These are phyloP conservation scores for Pelagia noctiluca DNA, from an alignment of 30 jellyfish, hydroid and myxozoan species.

Conservation along the genomic window DNA sequence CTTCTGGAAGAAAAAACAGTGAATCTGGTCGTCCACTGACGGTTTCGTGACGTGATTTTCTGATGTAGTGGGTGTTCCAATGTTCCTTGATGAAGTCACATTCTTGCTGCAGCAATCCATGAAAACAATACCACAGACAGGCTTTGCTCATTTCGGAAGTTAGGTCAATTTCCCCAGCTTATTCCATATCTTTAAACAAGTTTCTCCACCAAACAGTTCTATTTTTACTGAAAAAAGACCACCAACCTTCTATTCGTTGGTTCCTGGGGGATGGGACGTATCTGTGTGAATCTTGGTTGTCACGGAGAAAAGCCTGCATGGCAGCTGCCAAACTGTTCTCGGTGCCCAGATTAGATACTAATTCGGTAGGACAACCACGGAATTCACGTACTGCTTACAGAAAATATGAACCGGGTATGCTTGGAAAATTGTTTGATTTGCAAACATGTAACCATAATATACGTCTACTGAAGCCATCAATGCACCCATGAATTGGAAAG, in stretches of 20 bases:
- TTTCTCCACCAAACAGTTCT: constrained; percentile 47
- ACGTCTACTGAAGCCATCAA: constrained; percentile 52
- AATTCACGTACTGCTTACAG: constrained; percentile 6
- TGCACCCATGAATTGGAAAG: constrained; percentile 2
- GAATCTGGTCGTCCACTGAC: constrained; percentile 24
- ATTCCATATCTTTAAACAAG: constrained; percentile 23
- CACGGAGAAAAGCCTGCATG: constrained; percentile 41
- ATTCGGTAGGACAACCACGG: constrained; percentile 49
- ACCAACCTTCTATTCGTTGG: constrained; percentile 63
- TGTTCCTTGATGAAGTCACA: constrained; percentile 21
- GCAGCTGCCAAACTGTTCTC: constrained; percentile 55
- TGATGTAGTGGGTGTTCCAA: constrained; percentile 42
- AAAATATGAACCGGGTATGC: constrained; percentile 14
- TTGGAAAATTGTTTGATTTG: constrained; percentile 59
- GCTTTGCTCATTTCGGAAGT: constrained; percentile 22
- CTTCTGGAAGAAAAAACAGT: constrained; percentile 11
- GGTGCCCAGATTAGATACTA: constrained; percentile 62
- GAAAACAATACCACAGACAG: constrained; percentile 43
- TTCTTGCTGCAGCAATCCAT: constrained; percentile 20
- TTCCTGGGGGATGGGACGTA: constrained; percentile 64
- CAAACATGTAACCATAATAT: constrained; percentile 54
- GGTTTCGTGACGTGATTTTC: background rate
- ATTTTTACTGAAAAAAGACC: constrained; percentile 29
- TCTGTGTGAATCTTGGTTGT: constrained; percentile 31
- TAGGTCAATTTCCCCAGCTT: background rate